Conservation (phyloP, 2,888 invertebrate species). For the Cantharis rustica region DNA sequence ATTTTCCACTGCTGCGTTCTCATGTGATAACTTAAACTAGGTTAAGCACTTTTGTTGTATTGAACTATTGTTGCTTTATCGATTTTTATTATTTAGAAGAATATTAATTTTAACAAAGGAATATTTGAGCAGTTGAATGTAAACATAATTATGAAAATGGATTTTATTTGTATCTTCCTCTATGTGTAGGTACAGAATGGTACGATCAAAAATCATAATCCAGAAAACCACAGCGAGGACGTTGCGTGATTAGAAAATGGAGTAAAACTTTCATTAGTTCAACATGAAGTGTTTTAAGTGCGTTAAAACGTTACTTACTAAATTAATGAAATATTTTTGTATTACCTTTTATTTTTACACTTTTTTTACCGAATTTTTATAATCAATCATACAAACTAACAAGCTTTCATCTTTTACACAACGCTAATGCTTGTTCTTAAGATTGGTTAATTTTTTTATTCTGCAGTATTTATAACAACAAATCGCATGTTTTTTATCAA, state of each 20-base stretch:
- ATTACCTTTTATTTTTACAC: not conserved
- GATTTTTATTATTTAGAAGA: not conserved
- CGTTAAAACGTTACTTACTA: conserved; percentile 7
- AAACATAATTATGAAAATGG: not conserved
- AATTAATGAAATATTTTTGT: conserved; percentile 6
- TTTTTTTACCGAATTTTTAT: not conserved
- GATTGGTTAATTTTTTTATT: not conserved
- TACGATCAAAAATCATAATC: conserved; percentile 21
- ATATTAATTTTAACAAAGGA: not conserved
- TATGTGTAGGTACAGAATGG: conserved; percentile 8
- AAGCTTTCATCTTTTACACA: not conserved
- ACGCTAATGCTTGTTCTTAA: not conserved
- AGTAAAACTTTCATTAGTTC: conserved; percentile 8
- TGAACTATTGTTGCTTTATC: not conserved
- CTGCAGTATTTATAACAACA: not conserved
- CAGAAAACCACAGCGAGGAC: conserved; percentile 15
- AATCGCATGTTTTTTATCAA: not conserved
- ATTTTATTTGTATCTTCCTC: not conserved
- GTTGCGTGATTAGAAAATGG: conserved; percentile 14
- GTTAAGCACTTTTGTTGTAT: not conserved
- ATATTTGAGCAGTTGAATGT: not conserved
- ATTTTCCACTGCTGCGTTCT: not conserved
- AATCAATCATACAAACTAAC: not conserved
- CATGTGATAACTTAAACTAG: not conserved
- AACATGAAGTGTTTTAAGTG: conserved; percentile 8